Evolutionary conservation across 2,113 vertebrate species (phyloP).

Genomic region (Engraulis encrasicolus): DNA sequence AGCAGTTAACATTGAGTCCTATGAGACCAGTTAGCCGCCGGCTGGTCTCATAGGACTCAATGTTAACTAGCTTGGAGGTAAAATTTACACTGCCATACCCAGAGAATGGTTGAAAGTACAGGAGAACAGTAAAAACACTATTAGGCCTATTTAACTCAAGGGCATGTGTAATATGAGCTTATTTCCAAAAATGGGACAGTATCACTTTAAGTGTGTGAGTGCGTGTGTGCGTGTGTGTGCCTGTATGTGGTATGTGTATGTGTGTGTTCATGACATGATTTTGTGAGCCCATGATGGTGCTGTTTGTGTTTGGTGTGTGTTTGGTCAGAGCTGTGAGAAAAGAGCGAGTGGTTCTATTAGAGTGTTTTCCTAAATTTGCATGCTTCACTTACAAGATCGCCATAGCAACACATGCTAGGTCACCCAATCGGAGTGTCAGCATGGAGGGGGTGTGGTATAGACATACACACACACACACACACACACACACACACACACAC

Average conservation of each 20-base stretch:
- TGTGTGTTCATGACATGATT: neutral
- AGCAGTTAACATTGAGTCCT: too few species aligned
- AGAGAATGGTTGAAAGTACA: too few species aligned
- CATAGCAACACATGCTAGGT: slow-evolving; percentile 77
- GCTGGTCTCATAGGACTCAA: too few species aligned
- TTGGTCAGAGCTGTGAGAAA: slow-evolving; percentile 58
- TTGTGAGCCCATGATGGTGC: neutral
- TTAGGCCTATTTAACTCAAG: too few species aligned
- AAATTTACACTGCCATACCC: too few species aligned
- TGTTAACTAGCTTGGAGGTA: too few species aligned
- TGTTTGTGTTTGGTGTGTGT: slow-evolving; percentile 49
- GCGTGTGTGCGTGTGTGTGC: neutral
- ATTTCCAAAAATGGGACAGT: too few species aligned
- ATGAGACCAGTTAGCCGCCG: too few species aligned
- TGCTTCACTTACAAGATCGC: slow-evolving; percentile 69
- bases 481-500: slow-evolving; percentile 42
- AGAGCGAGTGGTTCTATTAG: slow-evolving; percentile 56
- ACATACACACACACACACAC: slow-evolving; percentile 51
- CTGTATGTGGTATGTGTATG: neutral
- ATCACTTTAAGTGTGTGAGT: slow-evolving; percentile 13
- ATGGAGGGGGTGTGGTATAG: slow-evolving; percentile 55
- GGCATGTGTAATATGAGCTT: too few species aligned
- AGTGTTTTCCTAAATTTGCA: slow-evolving; percentile 67
- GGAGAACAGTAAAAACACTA: too few species aligned
- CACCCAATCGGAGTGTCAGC: slow-evolving; percentile 68